These are phyloP conservation scores for Beroe forskalii DNA, from an alignment of 37 sponge, comb jelly and placozoan species.

Conservation along the genomic window DNA sequence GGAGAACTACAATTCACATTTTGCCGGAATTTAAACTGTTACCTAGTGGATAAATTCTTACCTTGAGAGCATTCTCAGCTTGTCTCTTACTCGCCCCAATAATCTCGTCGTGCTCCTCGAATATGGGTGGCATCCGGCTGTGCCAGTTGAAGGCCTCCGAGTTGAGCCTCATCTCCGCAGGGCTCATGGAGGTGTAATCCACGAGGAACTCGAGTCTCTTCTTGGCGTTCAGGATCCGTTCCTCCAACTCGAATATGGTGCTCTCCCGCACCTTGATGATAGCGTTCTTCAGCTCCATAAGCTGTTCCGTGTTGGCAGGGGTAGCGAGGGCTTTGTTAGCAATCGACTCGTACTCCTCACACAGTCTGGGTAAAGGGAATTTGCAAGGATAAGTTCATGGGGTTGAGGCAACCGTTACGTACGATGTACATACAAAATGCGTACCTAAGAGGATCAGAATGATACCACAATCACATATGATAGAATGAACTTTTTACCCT, in stretches of 20 bases:
- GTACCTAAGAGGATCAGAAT: background rate
- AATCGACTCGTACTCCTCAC: slow-evolving; percentile 81
- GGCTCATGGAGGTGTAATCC: slow-evolving; percentile 73
- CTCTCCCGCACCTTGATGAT: slow-evolving; percentile 74
- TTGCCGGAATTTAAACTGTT: no score
- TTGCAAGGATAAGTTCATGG: no score
- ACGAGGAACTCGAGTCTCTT: slow-evolving; percentile 62
- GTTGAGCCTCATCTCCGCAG: slow-evolving; percentile 84
- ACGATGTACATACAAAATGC: background rate
- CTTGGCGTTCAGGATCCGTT: slow-evolving; percentile 69
- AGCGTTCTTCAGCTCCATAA: slow-evolving; percentile 85
- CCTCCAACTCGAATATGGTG: slow-evolving; percentile 72
- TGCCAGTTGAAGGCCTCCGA: slow-evolving; percentile 89
- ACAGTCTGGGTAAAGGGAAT: no score
- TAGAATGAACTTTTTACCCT: no score
- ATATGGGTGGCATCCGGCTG: slow-evolving; percentile 80
- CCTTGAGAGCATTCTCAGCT: slow-evolving; percentile 87
- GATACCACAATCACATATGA: no score
- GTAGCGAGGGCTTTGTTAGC: slow-evolving; percentile 88
- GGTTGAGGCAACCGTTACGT: background rate
- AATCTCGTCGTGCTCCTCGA: slow-evolving; percentile 86
- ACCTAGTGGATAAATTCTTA: no score
- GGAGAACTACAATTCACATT: no score
- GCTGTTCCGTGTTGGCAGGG: slow-evolving; percentile 85
- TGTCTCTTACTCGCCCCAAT: slow-evolving; percentile 73